Evolutionary conservation across 2,797 vertebrate genomes (phyloP), one percentile per base, ranked within the genome.

Genomic region (Sebastes variabilis): DNA sequence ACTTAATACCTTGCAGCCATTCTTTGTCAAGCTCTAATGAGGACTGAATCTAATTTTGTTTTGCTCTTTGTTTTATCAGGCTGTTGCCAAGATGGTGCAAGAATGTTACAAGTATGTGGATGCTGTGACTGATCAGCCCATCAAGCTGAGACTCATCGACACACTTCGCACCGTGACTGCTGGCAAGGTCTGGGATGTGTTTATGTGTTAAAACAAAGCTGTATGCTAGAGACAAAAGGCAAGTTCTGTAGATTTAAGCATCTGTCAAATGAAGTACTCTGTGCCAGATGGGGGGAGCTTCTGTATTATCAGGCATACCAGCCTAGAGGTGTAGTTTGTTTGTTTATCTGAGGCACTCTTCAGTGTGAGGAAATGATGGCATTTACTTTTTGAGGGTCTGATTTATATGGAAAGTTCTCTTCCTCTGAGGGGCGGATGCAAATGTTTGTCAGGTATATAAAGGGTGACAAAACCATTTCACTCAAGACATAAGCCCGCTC

Each of bases 1-100:
- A 12, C 12, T 34, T 38, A 27, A 42, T 71, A 29, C 14, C 30
- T 22, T 77, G 4, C 11, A 32, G 29, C 10, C 1, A n/a, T 59
- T 72, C 16, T 66, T 38, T 77, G 4, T 18, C 13, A 52, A 7
- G 1, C n/a, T 68, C 10, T 46, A 14, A 25, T 52, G 14, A 54
- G 12, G 36, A 16, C 10, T 73, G 3, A 67, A 75, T 72, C 2
- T 29, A 2, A 16, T 34, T 70, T 58, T 87, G 20, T 69, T 73
- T 30, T 66, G 4, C 34, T 46, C 12, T 79, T 25, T 90, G 1
- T 61, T 58, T 25, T 25, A 38, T 27, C 79, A 99, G 98, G 98
- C 98, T 90, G 98, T 99, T 93, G 98, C 97, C 86, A 99, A 99
- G 95, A 99, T 99, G 98, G 99, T 99, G 80, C 99, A 99, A 78